Base-by-base conservation (phyloP, 2,888 invertebrate genomes). In the Lottia scabra region DNA sequence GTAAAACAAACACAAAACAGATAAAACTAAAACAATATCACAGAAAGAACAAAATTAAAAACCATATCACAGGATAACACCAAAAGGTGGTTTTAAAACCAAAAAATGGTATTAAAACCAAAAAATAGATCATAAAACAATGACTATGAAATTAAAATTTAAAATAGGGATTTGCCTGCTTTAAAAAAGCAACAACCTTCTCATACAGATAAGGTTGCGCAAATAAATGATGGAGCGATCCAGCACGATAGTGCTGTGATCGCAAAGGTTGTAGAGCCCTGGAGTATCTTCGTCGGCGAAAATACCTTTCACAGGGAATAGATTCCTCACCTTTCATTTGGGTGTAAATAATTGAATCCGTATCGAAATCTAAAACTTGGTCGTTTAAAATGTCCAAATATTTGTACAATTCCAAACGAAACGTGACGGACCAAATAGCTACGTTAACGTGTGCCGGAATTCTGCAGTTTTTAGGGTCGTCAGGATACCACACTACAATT, bases 331-430 rank as follows among this genome's bases (percentile, higher is more conserved):
- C 76, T 0, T 46, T 44, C 13, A 45, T 16, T 38, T 68, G 67
- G 12, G 80, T 73, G 70, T 81, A 89, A 56, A 89, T 84, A 5
- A 88, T 80, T 2, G 82, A 83, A 72, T 89, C 88, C 0, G 89
- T 90, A 67, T 90, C 88, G 66, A 76, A 87, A 75, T 90, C 89
- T 15, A 90, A 68, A 12, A 84, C 84, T 16, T 85, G 65, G 43
- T 78, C 67, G 6, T 76, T 81, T 8, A 90, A 72, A 26, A 71
- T 71, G 12, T 88, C 81, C 4, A 90, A 70, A 27, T 85, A 83
- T 2, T 70, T 67, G 71, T 87, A 88, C 0, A 90, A 74, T 71
- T 85, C 83, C 1, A 89, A 69, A 6, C 88, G 67, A 0, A 88
- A 89, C 0, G 87, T 87, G 67, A 87, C 89, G 0, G 85, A 82